Evolutionary conservation across 2,797 vertebrate genomes (phyloP), one percentile per base, ranked within the genome.

Genomic region (Cyprinodon diabolis): DNA sequence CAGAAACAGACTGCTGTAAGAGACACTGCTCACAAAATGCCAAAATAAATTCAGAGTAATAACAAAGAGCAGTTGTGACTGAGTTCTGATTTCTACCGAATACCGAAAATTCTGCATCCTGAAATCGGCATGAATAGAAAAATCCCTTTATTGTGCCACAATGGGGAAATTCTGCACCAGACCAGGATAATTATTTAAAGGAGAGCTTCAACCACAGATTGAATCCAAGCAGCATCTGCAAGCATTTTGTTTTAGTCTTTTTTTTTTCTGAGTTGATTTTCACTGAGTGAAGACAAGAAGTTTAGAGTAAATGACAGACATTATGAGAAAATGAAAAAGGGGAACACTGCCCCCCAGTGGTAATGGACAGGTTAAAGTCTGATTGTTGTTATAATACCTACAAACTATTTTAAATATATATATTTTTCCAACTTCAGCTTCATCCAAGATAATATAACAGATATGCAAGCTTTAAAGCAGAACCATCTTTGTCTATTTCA

Each of bases 281-380:
- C 23, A 56, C 19, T 0, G 71, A 71, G 68, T 66, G 66, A 67
- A 70, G 56, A 21, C 74, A 66, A 71, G 57, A 15, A 43, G 52
- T 45, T 75, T 60, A 63, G 56, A 68, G 43, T 40, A 6, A 63
- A n/a, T 8, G 19, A 63, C 23, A 21, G 60, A 63, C 17, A 6
- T 62, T 3, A 65, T 45, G 10, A n/a, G 23, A 23, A 23, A 66
- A 9, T 77, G 75, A 48, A 69, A 4, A 70, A 84, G 90, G 85
- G 72, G 69, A 82, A 79, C 60, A 88, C 84, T 90, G 90, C 91
- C 92, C 89, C 80, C 92, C 76, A 87, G 88, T 91, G 91, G 91
- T 35, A 2, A 45, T 30, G n/a, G 54, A 40, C n/a, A 14, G 55
- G 11, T 43, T 62, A 21, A 19, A 4, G 37, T 40, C 37, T 21